These are phyloP conservation scores for Heliconius ismenius DNA, from an alignment of 2,888 invertebrate species.

Conservation along the genomic window DNA sequence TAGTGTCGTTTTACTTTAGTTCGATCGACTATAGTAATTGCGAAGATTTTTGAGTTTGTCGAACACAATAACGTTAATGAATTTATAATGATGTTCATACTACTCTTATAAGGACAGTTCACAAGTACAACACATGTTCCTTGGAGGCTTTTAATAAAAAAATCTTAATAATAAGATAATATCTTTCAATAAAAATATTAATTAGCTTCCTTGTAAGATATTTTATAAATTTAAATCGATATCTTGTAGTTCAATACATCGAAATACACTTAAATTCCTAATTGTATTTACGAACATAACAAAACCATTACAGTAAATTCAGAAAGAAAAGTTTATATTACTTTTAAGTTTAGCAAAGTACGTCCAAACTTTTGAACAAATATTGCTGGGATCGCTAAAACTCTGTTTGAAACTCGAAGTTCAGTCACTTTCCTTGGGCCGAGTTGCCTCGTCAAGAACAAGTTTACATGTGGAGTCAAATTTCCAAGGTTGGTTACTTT, in stretches of 20 bases:
- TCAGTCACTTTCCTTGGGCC: slow-evolving; percentile 63
- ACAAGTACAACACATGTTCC: no score
- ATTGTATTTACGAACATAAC: slow-evolving; percentile 24
- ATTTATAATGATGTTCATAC: background rate
- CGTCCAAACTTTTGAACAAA: slow-evolving; percentile 54
- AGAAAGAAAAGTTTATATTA: slow-evolving; percentile 60
- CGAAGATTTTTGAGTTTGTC: background rate
- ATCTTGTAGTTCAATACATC: background rate
- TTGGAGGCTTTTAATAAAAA: no score
- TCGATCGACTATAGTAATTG: background rate
- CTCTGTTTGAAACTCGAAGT: slow-evolving; percentile 66
- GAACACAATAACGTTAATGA: background rate
- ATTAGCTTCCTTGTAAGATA: background rate
- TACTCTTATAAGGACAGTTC: background rate
- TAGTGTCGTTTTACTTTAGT: no score
- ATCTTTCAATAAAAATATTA: background rate
- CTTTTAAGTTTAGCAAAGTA: slow-evolving; percentile 57
- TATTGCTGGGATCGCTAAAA: slow-evolving; percentile 63
- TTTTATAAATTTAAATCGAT: background rate
- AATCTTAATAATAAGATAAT: background rate
- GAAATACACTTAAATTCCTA: background rate
- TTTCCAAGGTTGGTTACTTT: slow-evolving; percentile 62
- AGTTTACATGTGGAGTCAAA: slow-evolving; percentile 62
- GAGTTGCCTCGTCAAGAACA: slow-evolving; percentile 50
- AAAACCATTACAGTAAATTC: slow-evolving; percentile 42